These are phyloP conservation scores for Betta splendens DNA, from an alignment of 2,797 vertebrate species.

Conservation along the genomic window DNA sequence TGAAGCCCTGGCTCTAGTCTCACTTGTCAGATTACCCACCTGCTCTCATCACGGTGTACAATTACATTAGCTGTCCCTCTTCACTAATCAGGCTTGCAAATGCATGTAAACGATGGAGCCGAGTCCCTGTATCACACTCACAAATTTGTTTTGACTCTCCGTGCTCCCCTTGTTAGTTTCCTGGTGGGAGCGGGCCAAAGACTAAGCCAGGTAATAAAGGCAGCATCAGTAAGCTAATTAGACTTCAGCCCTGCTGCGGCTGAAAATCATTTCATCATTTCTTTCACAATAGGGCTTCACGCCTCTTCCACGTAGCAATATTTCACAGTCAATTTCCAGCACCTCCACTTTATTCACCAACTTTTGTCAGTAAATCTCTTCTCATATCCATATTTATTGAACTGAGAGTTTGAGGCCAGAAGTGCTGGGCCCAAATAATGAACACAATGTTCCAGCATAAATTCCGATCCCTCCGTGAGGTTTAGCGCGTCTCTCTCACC, in stretches of 20 bases:
- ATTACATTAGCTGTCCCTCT: slow-evolving; percentile 47
- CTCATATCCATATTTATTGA: slow-evolving; percentile 84
- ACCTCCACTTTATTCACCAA: slow-evolving; percentile 70
- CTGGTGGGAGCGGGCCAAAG: slow-evolving; percentile 51
- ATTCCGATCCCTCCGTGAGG: slow-evolving; percentile 69
- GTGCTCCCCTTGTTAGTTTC: slow-evolving; percentile 36
- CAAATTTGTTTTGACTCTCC: slow-evolving; percentile 57
- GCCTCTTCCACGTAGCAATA: slow-evolving; percentile 62
- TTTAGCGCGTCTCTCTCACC: slow-evolving; percentile 54
- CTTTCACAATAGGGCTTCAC: slow-evolving; percentile 65
- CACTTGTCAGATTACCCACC: slow-evolving; percentile 60
- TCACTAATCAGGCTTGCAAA: slow-evolving; percentile 53
- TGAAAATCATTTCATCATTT: slow-evolving; percentile 77
- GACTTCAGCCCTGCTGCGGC: slow-evolving; percentile 67
- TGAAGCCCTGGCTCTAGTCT: slow-evolving; percentile 55
- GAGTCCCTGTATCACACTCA: slow-evolving; percentile 33
- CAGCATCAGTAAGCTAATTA: slow-evolving; percentile 82
- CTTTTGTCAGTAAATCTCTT: slow-evolving; percentile 79
- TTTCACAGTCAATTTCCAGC: slow-evolving; percentile 79
- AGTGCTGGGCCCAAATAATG: slow-evolving; percentile 67
- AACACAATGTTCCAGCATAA: slow-evolving; percentile 64
- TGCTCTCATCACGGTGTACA: slow-evolving; percentile 48
- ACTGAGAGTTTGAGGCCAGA: slow-evolving; percentile 68
- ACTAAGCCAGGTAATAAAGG: slow-evolving; percentile 79
- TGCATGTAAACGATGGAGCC: slow-evolving; percentile 36